phyloP scores from a whole-genome alignment of 2,113 vertebrate genomes.

The Hyaena hyaena region DNA sequence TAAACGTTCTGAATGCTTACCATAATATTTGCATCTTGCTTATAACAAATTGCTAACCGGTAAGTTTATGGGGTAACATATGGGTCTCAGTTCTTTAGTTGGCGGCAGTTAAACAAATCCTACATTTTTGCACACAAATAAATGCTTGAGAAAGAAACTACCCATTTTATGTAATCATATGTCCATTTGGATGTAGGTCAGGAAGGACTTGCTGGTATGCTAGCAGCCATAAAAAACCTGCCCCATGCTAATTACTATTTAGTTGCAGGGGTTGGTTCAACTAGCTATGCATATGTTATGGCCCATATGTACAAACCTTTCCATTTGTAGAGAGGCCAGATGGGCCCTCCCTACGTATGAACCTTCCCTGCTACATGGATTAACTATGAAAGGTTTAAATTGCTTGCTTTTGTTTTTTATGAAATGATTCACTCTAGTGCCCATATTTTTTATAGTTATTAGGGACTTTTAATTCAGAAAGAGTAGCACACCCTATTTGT shows the following conservation, averaged over 20 bases:
- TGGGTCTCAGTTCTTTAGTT: conserved; percentile 80
- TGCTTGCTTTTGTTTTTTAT: conserved; percentile 47
- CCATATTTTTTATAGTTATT: conserved; percentile 32
- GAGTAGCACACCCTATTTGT: not conserved
- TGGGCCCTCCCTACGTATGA: conserved; percentile 59
- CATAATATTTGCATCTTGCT: conserved; percentile 81
- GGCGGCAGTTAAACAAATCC: conserved; percentile 75
- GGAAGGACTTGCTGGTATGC: conserved; percentile 57
- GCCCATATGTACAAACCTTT: conserved; percentile 67
- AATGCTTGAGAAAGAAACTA: conserved; percentile 80
- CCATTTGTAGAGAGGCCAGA: conserved; percentile 72
- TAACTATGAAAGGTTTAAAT: conserved; percentile 60
- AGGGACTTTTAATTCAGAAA: conserved; percentile 28
- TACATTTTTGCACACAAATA: conserved; percentile 79
- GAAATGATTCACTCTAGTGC: not conserved
- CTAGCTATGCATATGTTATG: conserved; percentile 65
- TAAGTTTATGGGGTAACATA: conserved; percentile 81
- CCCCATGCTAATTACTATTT: conserved; percentile 73
- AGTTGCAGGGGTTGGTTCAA: conserved; percentile 67
- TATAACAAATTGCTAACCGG: conserved; percentile 82
- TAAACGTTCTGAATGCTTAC: conserved; percentile 79
- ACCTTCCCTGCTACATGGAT: conserved; percentile 42
- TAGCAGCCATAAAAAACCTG: conserved; percentile 70
- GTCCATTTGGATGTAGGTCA: conserved; percentile 81
- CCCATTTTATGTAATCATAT: conserved; percentile 82